Evolutionary conservation across 2,113 vertebrate species (phyloP).

Genomic region (chimpanzee (Pan troglodytes)): NHGRI_mPanTro3-v2.1_pri NC_072407.2:67215001-67215500

Average conservation of each 20-base stretch:
- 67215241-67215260: conserved; percentile 82
- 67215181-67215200: conserved; percentile 80
- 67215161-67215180: neutral
- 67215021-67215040: conserved; percentile 84
- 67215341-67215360: neutral
- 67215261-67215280: neutral
- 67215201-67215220: conserved; percentile 82
- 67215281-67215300: neutral
- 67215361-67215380: neutral
- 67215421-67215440: neutral
- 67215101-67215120: neutral
- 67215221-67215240: conserved; percentile 84
- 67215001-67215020: conserved; percentile 77
- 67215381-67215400: conserved; percentile 60
- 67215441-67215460: conserved; percentile 68
- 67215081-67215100: neutral
- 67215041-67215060: conserved; percentile 84
- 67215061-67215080: neutral
- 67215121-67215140: accelerated
- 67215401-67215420: conserved; percentile 36
- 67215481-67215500: conserved; percentile 60
- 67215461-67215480: conserved; percentile 40
- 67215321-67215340: accelerated
- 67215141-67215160: neutral
- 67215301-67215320: neutral